A percentile compares a stretch with the other conserved stretches of the same genome.
These are phyloP conservation scores for Hydrochoerus hydrochaeris DNA, from an alignment of 2,113 vertebrate species.

Conservation along the genomic window DNA sequence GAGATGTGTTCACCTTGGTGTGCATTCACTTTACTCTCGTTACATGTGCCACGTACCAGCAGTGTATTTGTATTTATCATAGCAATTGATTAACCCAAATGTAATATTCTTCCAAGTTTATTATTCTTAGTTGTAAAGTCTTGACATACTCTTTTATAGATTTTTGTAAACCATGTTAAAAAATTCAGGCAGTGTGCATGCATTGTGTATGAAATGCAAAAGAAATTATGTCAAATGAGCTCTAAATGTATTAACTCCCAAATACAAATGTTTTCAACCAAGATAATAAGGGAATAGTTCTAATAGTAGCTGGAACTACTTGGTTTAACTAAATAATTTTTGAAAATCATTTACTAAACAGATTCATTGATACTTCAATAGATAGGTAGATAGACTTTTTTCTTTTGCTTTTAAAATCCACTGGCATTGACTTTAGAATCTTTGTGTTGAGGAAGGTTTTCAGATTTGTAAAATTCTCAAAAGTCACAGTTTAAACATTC, in stretches of 20 bases:
- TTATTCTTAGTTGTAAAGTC: not conserved
- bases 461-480: slow-evolving; percentile 30
- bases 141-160: slow-evolving; percentile 3
- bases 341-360: not conserved
- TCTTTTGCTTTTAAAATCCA: not conserved
- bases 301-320: not conserved
- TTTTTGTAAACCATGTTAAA: not conserved
- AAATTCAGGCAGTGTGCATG: not conserved
- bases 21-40: not conserved
- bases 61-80: not conserved
- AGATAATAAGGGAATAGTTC: not conserved
- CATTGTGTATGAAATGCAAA: not conserved
- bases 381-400: not conserved
- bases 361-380: not conserved
- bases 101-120: not conserved
- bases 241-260: not conserved
- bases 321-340: not conserved
- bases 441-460: not conserved
- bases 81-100: not conserved
- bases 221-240: not conserved
- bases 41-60: not conserved
- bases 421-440: not conserved
- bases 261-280: not conserved
- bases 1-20: not conserved
- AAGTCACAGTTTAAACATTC: not conserved